phyloP scores from a whole-genome alignment of 1,140 invertebrate species.

The Drosophila gunungcola region DNA sequence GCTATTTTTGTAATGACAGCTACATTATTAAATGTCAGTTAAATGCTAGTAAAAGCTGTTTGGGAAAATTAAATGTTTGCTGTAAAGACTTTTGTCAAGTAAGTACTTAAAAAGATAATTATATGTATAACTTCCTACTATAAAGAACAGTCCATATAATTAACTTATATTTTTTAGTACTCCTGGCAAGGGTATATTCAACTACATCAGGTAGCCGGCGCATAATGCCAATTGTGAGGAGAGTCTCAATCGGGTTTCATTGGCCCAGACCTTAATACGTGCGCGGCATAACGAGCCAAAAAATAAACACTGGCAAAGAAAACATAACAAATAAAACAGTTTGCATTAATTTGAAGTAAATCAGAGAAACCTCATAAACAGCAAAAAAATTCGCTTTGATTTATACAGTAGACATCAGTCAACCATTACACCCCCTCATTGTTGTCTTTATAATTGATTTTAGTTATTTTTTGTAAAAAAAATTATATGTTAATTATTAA shows the following conservation, averaged over 20 bases:
- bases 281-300: constrained; percentile 42
- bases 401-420: constrained; percentile 41
- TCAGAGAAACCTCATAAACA: constrained; percentile 14
- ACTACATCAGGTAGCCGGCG: constrained; percentile 10
- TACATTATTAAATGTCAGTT: background rate
- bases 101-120: too few relatives aligned
- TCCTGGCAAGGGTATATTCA: background rate
- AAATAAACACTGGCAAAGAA: constrained; percentile 21
- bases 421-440: background rate
- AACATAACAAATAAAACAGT: constrained; percentile 46
- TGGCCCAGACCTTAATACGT: constrained; percentile 82
- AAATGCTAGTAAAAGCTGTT: too few relatives aligned
- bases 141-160: background rate
- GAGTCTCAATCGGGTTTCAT: constrained; percentile 58
- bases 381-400: constrained; percentile 27
- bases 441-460: constrained; percentile 1
- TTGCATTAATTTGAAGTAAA: constrained; percentile 61
- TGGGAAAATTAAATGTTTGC: too few relatives aligned
- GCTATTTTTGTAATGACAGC: background rate
- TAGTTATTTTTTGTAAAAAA: background rate
- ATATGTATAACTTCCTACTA: too few relatives aligned
- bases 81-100: too few relatives aligned
- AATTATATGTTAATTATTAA: background rate
- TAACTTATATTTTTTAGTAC: background rate
- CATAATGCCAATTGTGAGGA: constrained; percentile 26